These are phyloP conservation scores for Augochlorella aurata DNA, from an alignment of 2,888 invertebrate genomes.

Conservation along the genomic window DNA sequence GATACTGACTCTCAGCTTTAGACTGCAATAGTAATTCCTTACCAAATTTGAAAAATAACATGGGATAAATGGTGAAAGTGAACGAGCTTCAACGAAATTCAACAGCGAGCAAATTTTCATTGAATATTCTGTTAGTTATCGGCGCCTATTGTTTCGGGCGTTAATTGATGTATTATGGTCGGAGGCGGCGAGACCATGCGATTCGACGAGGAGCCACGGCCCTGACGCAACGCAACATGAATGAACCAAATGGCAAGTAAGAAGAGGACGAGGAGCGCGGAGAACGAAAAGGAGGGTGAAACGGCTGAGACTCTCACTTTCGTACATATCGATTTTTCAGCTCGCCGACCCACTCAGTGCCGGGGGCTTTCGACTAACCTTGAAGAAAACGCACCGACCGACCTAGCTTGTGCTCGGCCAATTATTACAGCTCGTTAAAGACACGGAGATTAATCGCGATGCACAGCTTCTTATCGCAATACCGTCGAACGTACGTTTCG, in stretches of 20 bases:
- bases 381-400: slow-evolving; percentile 71
- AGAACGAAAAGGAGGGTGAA: slow-evolving; percentile 69
- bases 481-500: slow-evolving; percentile 1
- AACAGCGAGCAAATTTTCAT: not conserved
- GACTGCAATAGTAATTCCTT: too few relatives aligned
- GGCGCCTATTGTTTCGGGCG: not conserved
- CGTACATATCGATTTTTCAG: slow-evolving; percentile 80
- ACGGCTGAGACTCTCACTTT: slow-evolving; percentile 74
- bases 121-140: not conserved
- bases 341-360: slow-evolving; percentile 72
- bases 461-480: not conserved
- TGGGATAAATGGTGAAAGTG: too few relatives aligned
- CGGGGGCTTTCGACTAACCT: slow-evolving; percentile 68
- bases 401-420: slow-evolving; percentile 51
- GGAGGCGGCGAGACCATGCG: slow-evolving; percentile 13
- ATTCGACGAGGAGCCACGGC: slow-evolving; percentile 42
- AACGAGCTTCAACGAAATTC: too few relatives aligned
- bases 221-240: slow-evolving; percentile 59
- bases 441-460: slow-evolving; percentile 25
- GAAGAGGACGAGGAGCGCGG: slow-evolving; percentile 64
- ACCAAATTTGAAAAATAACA: too few relatives aligned
- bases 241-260: slow-evolving; percentile 67
- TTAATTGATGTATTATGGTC: slow-evolving; percentile 1
- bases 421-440: slow-evolving; percentile 43
- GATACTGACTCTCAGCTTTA: not conserved